Evolutionary conservation across 92 coral and sea anemone genomes (phyloP).

Genomic region (Phenganax marumi): DNA sequence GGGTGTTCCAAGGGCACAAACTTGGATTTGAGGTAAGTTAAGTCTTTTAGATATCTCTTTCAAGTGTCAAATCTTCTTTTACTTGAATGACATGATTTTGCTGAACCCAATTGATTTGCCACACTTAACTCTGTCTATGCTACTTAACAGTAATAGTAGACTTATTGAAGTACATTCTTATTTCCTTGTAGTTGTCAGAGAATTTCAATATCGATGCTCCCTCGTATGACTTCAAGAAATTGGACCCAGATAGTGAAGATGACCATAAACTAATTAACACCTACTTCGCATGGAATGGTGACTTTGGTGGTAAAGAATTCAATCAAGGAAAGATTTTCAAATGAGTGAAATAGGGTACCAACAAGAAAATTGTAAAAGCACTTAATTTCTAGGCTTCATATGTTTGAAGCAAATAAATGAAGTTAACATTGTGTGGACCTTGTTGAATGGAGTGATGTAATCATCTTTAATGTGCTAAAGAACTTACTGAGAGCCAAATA

Average conservation of each 20-base stretch:
- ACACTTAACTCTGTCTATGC: no score
- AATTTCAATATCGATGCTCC: constrained; percentile 78
- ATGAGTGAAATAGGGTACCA: constrained; percentile 19
- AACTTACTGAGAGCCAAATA: background rate
- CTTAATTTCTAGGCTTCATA: background rate
- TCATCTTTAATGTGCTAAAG: background rate
- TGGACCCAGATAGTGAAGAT: constrained; percentile 72
- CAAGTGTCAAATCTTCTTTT: background rate
- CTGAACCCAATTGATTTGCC: background rate
- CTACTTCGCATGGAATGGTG: constrained; percentile 67
- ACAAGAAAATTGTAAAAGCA: background rate
- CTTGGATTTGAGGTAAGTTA: constrained; percentile 77
- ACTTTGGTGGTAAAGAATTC: constrained; percentile 56
- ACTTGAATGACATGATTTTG: background rate
- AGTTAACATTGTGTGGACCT: background rate
- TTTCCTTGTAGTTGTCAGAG: constrained; percentile 60
- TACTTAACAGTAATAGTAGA: background rate
- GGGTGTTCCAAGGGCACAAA: constrained; percentile 75
- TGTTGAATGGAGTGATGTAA: background rate
- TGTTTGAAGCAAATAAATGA: constrained; percentile 1
- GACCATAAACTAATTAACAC: constrained; percentile 66
- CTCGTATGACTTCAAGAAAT: constrained; percentile 68
- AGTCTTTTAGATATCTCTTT: background rate
- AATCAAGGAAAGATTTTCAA: constrained; percentile 78
- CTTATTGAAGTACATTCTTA: background rate